These are phyloP conservation scores for Metopia argyrocephala DNA, from an alignment of 2,888 invertebrate species.

Conservation along the genomic window DNA sequence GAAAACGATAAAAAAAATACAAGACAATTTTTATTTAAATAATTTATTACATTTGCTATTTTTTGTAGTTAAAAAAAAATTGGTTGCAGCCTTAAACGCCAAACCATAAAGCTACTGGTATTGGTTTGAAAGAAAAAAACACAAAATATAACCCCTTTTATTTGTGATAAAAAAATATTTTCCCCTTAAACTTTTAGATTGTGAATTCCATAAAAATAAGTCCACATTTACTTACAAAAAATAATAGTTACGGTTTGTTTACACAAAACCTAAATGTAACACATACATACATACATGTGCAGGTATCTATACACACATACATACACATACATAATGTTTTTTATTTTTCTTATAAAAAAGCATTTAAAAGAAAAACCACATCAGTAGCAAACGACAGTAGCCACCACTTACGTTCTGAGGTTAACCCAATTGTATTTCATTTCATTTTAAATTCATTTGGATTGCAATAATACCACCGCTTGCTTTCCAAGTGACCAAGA, in stretches of 20 bases:
- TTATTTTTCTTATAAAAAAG: conserved; percentile 8
- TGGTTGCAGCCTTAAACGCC: conserved; percentile 75
- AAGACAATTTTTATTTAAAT: conserved; percentile 32
- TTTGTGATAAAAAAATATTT: not conserved
- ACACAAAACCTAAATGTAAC: not conserved
- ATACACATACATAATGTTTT: no score
- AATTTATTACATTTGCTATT: conserved; percentile 53
- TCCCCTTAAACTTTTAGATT: not conserved
- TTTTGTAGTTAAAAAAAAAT: conserved; percentile 75
- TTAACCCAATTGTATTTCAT: conserved; percentile 60
- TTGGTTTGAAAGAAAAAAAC: conserved; percentile 58
- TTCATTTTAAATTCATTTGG: conserved; percentile 38
- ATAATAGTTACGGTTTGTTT: conserved; percentile 5
- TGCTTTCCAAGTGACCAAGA: not conserved
- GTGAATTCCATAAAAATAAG: not conserved
- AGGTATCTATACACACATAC: no score
- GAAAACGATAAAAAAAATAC: not conserved
- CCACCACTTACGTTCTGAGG: conserved; percentile 54
- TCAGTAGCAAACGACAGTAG: conserved; percentile 58
- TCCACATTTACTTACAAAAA: conserved; percentile 9
- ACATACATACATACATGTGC: not conserved
- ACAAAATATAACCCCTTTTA: not conserved
- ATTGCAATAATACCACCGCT: not conserved
- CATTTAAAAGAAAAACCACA: conserved; percentile 46
- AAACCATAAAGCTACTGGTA: conserved; percentile 75